A percentile compares a stretch with the other conserved stretches of the same genome.
Conservation (phyloP, 2,888 invertebrate species). For the Sialis lutaria region DNA sequence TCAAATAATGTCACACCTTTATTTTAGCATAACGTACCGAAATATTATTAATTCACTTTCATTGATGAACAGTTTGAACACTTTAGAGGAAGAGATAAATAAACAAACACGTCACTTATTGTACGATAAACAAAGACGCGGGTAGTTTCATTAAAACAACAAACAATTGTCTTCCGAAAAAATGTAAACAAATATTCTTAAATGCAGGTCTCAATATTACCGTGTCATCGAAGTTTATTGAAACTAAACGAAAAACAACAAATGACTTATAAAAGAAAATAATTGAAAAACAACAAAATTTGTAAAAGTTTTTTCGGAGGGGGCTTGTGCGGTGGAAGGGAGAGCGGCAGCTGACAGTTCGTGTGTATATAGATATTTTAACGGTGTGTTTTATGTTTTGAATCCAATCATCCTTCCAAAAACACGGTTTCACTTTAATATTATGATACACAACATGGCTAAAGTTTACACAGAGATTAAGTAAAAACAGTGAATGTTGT, state of each 20-base stretch:
- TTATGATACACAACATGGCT: conserved; percentile 70
- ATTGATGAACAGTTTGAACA: too few species aligned
- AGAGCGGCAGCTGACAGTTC: too few species aligned
- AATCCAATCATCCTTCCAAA: conserved; percentile 30
- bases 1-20: too few species aligned
- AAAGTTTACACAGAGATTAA: conserved; percentile 58
- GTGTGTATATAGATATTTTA: neutral
- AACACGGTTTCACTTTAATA: conserved; percentile 42
- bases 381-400: conserved; percentile 20
- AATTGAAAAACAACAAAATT: neutral
- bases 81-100: too few species aligned
- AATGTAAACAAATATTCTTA: too few species aligned
- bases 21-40: too few species aligned
- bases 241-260: neutral
- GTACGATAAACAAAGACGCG: neutral
- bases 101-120: too few species aligned
- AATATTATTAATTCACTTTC: too few species aligned
- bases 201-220: neutral
- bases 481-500: conserved; percentile 33
- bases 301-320: neutral
- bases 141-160: neutral
- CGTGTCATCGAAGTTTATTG: neutral
- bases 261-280: neutral
- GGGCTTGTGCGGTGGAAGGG: neutral
- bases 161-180: neutral